Evolutionary conservation across 2,113 vertebrate genomes (phyloP).

Genomic region (Peromyscus leucopus): DNA sequence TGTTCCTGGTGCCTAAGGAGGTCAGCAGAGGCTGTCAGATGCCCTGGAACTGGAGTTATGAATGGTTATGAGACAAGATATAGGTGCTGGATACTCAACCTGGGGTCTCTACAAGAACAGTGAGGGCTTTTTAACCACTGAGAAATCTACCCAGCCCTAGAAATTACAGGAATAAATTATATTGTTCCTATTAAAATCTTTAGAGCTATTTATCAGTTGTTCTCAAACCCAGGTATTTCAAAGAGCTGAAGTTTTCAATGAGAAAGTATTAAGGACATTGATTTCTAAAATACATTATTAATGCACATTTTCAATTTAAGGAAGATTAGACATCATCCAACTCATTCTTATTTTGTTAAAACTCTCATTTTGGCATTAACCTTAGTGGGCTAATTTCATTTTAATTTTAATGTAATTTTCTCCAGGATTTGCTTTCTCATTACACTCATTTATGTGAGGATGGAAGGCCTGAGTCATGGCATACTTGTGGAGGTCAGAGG

Average conservation of each 20-base stretch:
- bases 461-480: too few relatives aligned
- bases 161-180: background rate
- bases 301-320: background rate
- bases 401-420: background rate
- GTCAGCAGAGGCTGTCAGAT: background rate
- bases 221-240: background rate
- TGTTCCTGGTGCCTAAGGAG: background rate
- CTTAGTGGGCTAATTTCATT: background rate
- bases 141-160: background rate
- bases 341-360: background rate
- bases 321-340: background rate
- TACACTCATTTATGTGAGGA: background rate
- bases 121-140: background rate
- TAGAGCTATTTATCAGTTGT: background rate
- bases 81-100: background rate
- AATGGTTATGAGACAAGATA: too few relatives aligned
- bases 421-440: background rate
- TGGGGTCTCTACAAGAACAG: background rate
- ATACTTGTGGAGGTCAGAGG: background rate
- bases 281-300: background rate
- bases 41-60: background rate
- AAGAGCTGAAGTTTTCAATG: background rate
- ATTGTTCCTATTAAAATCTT: background rate
- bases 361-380: background rate
- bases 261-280: background rate